Base-by-base conservation (phyloP, 2,797 vertebrate genomes). In the Lindbergichthys nudifrons region DNA sequence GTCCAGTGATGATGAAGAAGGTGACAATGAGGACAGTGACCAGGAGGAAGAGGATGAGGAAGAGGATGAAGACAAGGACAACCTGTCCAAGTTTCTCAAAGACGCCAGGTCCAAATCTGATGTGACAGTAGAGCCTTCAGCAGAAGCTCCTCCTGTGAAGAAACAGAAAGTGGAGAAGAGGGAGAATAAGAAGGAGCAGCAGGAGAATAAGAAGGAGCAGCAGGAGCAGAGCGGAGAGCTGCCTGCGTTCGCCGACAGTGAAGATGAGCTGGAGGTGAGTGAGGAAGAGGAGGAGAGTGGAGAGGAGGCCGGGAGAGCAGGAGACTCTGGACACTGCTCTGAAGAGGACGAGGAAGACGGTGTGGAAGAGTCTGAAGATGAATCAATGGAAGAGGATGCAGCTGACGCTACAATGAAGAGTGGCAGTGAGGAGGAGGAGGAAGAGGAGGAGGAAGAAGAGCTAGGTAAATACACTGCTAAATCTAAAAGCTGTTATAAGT, bases 161-260 rank as follows among this genome's bases (percentile, higher is more conserved):
- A 92, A 81, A 18, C 83, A 83, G 48, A 96, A 90, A 81, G 65
- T 92, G 11, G 77, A 91, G 66, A 65, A 87, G 52, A 14, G n/a
- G n/a, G n/a, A n/a, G n/a, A n/a, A n/a, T n/a, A n/a, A n/a, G n/a
- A n/a, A n/a, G n/a, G n/a, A n/a, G n/a, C n/a, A n/a, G n/a, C n/a
- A 10, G 52, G 59, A 78, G 48, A 21, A 21, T 21, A 21, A 21
- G 21, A 26, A 26, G 26, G 26, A 26, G 26, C 4, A 26, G 26
- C 4, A 26, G 26, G 88, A 12, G 14, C 82, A 61, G 3, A 5
- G 45, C 58, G 73, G 45, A 3, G 97, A 99, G 64, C 18, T 95
- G 36, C 96, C 95, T 0, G 96, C 58, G 0, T 99, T 98, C 77
- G 97, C 97, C 19, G 97, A 99, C 82, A 98, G 96, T 0, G 97